These are phyloP conservation scores for Gasteruption jaculator DNA, from an alignment of 2,888 invertebrate species.

Conservation along the genomic window DNA sequence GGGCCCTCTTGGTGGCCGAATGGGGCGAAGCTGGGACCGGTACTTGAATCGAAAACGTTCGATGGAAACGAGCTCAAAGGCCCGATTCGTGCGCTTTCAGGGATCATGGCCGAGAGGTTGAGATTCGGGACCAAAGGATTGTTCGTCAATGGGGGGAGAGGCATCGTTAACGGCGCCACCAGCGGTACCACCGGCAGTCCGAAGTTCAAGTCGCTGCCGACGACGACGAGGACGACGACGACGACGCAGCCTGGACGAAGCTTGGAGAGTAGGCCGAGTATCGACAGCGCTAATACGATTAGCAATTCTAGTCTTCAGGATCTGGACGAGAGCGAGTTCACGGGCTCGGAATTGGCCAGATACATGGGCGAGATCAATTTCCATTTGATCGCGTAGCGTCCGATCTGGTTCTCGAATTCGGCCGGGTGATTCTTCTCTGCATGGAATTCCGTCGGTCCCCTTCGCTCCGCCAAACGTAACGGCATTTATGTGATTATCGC, in stretches of 20 bases:
- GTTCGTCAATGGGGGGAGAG: constrained; percentile 24
- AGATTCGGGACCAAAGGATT: constrained; percentile 46
- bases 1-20: no score
- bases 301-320: constrained; percentile 75
- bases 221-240: constrained; percentile 9
- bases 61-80: no score
- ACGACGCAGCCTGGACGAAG: constrained; percentile 43
- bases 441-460: no score
- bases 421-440: neutral
- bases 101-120: constrained; percentile 34
- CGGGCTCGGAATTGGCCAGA: constrained; percentile 64
- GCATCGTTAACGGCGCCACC: neutral
- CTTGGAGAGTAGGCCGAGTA: constrained; percentile 54
- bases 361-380: constrained; percentile 67
- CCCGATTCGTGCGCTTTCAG: no score
- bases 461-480: no score
- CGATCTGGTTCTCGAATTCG: constrained; percentile 19
- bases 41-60: no score
- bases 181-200: neutral
- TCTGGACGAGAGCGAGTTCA: constrained; percentile 64
- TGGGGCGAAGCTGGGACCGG: no score
- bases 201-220: constrained; percentile 18
- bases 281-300: constrained; percentile 57
- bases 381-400: constrained; percentile 39
- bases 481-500: no score